Conservation (phyloP, 2,113 vertebrate genomes). For the Calonectris borealis region DNA sequence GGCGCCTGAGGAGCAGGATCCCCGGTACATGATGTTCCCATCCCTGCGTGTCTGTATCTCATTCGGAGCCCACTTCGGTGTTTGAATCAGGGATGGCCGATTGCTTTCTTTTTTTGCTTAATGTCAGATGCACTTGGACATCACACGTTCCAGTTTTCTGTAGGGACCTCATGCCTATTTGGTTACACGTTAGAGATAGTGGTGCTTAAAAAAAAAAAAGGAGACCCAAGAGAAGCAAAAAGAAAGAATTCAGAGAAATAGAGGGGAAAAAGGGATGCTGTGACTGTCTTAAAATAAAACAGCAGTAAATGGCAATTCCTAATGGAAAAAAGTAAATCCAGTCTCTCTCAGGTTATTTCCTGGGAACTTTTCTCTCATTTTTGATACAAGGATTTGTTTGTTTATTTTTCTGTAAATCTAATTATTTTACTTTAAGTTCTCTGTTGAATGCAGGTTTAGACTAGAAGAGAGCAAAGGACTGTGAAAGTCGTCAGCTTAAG, state of each 20-base stretch:
- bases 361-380: not conserved
- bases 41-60: not conserved
- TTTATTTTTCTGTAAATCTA: conserved; percentile 1
- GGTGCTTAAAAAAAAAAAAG: not conserved
- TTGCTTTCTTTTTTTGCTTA: not conserved
- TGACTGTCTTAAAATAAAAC: not conserved
- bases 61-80: accelerated
- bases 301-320: not conserved
- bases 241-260: not conserved
- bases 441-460: conserved; percentile 30
- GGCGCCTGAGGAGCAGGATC: not conserved
- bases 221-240: not conserved
- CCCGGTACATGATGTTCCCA: not conserved
- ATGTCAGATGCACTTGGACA: not conserved
- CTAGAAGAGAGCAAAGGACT: conserved; percentile 9
- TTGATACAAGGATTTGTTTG: not conserved
- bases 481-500: conserved; percentile 13
- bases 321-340: not conserved
- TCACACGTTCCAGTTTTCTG: not conserved
- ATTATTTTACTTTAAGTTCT: conserved; percentile 1
- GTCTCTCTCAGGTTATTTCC: conserved; percentile 1
- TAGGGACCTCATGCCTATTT: not conserved
- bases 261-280: not conserved
- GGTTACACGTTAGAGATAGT: not conserved
- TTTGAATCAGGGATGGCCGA: not conserved